These are phyloP conservation scores for Xanthia togata DNA, from an alignment of 2,888 invertebrate genomes.

Conservation along the genomic window DNA sequence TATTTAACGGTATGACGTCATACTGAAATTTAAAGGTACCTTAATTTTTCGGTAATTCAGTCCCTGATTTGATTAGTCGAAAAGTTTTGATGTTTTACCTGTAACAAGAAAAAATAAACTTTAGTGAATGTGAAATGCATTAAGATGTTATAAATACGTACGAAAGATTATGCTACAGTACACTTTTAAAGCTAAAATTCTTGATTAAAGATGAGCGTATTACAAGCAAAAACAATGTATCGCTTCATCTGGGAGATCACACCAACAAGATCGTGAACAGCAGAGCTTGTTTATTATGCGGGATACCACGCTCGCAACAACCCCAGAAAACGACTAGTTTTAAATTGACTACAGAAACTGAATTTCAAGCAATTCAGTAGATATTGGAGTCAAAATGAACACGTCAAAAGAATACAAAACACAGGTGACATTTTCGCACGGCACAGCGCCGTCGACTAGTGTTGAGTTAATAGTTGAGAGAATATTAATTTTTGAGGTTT, in stretches of 20 bases:
- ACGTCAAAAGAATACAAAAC: slow-evolving; percentile 49
- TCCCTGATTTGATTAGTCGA: no score
- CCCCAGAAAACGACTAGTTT: background rate
- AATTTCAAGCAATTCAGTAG: slow-evolving; percentile 30
- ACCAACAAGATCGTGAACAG: background rate
- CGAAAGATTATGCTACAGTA: background rate
- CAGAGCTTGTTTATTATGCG: background rate
- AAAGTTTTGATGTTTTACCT: slow-evolving; percentile 67
- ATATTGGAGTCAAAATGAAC: slow-evolving; percentile 42
- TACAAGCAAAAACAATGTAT: background rate
- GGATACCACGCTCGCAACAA: background rate
- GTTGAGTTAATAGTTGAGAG: slow-evolving; percentile 49
- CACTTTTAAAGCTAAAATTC: background rate
- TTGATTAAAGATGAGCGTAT: background rate
- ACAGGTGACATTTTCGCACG: slow-evolving; percentile 71
- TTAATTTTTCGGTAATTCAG: no score
- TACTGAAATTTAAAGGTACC: no score
- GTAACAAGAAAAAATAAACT: slow-evolving; percentile 61
- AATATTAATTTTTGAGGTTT: background rate
- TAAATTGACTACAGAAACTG: slow-evolving; percentile 33
- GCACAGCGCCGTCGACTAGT: slow-evolving; percentile 34
- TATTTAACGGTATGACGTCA: no score
- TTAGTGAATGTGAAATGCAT: slow-evolving; percentile 25
- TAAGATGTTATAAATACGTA: slow-evolving; percentile 7
- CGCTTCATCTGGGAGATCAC: background rate